Conservation (phyloP, 2,797 vertebrate species). For the Hylomyscus alleni region DNA sequence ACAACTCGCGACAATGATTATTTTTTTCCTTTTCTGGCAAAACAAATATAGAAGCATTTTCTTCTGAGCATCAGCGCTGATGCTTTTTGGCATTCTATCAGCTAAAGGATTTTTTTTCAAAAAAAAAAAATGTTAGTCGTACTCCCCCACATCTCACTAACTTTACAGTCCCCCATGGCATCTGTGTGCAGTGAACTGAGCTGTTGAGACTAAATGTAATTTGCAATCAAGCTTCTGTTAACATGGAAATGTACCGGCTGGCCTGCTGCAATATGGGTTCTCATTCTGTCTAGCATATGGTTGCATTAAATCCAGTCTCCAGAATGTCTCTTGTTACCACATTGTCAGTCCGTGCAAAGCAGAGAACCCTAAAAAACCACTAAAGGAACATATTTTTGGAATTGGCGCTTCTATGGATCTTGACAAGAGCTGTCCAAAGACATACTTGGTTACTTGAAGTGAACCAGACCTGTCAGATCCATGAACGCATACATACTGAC, state of each 20-base stretch:
- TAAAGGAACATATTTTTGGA: slow-evolving; percentile 88
- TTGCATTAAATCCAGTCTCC: slow-evolving; percentile 90
- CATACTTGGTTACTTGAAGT: slow-evolving; percentile 85
- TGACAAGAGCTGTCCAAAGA: slow-evolving; percentile 86
- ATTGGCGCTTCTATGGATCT: slow-evolving; percentile 85
- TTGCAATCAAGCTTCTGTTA: slow-evolving; percentile 90
- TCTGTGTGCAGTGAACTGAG: slow-evolving; percentile 90
- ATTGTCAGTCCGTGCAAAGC: slow-evolving; percentile 87
- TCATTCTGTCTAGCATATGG: slow-evolving; percentile 92
- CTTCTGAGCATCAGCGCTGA: slow-evolving; percentile 85
- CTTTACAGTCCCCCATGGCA: slow-evolving; percentile 89
- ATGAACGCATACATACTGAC: slow-evolving; percentile 75
- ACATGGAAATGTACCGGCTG: slow-evolving; percentile 89
- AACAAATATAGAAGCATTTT: slow-evolving; percentile 88
- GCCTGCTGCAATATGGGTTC: slow-evolving; percentile 90
- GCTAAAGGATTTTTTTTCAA: slow-evolving; percentile 76
- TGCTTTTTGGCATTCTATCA: slow-evolving; percentile 87
- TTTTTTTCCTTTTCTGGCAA: slow-evolving; percentile 87
- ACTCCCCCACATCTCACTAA: slow-evolving; percentile 89
- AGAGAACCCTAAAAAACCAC: slow-evolving; percentile 89
- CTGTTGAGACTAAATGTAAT: slow-evolving; percentile 90
- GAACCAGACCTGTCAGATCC: slow-evolving; percentile 86
- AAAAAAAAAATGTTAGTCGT: slow-evolving; percentile 85
- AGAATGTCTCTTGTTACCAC: slow-evolving; percentile 89
- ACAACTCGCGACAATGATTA: slow-evolving; percentile 87